Evolutionary conservation across 2,888 invertebrate species (phyloP), one percentile per base, ranked within the genome.

Genomic region (Patella caerulea): DNA sequence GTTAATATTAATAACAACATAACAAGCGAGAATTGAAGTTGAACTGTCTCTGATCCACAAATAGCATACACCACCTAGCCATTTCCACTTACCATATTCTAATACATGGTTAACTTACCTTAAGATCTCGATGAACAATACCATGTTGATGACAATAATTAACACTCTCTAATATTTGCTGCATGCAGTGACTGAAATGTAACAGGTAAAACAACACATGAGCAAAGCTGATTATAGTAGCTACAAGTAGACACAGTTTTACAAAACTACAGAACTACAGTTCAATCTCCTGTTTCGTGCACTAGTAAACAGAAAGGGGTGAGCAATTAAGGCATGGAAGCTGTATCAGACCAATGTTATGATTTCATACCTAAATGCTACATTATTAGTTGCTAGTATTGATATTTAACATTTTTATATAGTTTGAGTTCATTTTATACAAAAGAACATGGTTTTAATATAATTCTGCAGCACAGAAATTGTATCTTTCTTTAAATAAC

Each of bases 111-210:
- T 45, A 45, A 45, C 86, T 83, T 85, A 95, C 95, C 94, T 96
- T 99, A 91, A 99, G 95, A 94, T 99, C 99, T 93, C 99, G 96
- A 94, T 99, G 99, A 90, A 99, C 99, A 92, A 99, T 97, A 91
- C 97, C 97, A 94, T 98, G 98, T 92, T 96, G 95, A 93, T 99
- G 99, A 94, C 99, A 99, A 94, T 99, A 99, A 93, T 98, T 98
- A 88, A 99, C 99, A 91, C 98, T 98, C 94, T 99, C 99, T 93
- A 99, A 94, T 93, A 99, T 99, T 95, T 99, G 99, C 94, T 99
- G 99, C 93, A 99, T 99, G 94, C 99, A 99, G 93, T 99, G 99
- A 90, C 93, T 93, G 91, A 87, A 92, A 92, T 73, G 81, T 74
- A 75, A 76, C 76, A 74, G 70, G 74, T 65, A 72, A 53, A 71